phyloP scores from a whole-genome alignment of 1,140 invertebrate species.

The Caenorhabditis tropicalis region DNA sequence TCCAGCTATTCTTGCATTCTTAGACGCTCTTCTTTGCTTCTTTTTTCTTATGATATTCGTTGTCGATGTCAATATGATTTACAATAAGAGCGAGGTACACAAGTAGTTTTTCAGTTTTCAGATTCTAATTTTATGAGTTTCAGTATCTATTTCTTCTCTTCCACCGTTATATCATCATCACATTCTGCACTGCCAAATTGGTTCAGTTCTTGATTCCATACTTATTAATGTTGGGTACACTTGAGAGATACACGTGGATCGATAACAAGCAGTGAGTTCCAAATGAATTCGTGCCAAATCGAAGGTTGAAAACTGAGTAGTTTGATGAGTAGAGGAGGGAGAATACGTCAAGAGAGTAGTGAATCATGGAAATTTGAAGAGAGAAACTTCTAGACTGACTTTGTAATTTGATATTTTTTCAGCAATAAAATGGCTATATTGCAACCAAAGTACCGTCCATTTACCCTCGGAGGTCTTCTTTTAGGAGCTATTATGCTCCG shows the following conservation, averaged over 20 bases:
- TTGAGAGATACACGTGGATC: not conserved
- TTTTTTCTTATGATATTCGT: not conserved
- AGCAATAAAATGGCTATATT: conserved; percentile 14
- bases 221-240: not conserved
- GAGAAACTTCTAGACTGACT: not conserved
- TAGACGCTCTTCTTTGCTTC: not conserved
- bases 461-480: not conserved
- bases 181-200: not conserved
- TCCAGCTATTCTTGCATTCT: not conserved
- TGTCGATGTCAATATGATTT: not conserved
- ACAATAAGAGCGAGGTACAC: conserved; percentile 15
- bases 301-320: not conserved
- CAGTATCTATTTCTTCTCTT: not conserved
- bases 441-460: not conserved
- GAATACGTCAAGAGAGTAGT: no score
- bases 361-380: not conserved
- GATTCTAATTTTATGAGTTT: not conserved
- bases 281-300: not conserved
- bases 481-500: not conserved
- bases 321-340: no score
- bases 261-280: conserved; percentile 12
- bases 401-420: not conserved
- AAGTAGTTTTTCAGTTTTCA: no score
- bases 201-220: not conserved
- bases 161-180: not conserved